These are phyloP conservation scores for Callinectes sapidus DNA, from an alignment of 2,888 invertebrate species.

Conservation along the genomic window DNA sequence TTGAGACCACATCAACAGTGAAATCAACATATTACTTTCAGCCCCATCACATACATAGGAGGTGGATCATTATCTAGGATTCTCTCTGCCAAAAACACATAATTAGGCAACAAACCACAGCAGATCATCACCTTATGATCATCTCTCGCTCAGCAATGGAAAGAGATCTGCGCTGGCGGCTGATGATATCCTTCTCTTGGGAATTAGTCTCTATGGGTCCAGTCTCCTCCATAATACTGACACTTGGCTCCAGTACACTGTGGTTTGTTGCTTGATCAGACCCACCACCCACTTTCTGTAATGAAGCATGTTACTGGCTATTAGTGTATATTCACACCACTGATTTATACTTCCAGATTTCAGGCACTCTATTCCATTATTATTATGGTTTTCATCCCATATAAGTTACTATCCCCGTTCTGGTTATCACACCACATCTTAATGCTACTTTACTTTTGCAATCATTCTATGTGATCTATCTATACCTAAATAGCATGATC, in stretches of 20 bases:
- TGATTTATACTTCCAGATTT: not conserved
- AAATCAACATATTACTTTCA: too few relatives aligned
- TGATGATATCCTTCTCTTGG: slow-evolving; percentile 65
- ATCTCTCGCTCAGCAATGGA: slow-evolving; percentile 72
- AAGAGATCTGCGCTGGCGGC: slow-evolving; percentile 66
- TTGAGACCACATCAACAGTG: not conserved
- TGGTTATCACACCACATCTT: too few relatives aligned
- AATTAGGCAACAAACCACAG: not conserved
- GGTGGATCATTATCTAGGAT: too few relatives aligned
- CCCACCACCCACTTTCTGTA: slow-evolving; percentile 50
- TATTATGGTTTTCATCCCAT: too few relatives aligned
- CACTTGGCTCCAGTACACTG: slow-evolving; percentile 67
- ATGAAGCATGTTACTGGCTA: not conserved
- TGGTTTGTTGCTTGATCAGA: slow-evolving; percentile 50
- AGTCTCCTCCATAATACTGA: slow-evolving; percentile 70
- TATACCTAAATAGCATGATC: not conserved
- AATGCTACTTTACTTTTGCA: too few relatives aligned
- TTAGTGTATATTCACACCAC: not conserved
- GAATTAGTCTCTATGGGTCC: slow-evolving; percentile 62
- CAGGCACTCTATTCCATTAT: not conserved
- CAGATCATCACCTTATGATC: slow-evolving; percentile 68
- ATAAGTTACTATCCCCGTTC: too few relatives aligned
- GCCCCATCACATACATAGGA: too few relatives aligned
- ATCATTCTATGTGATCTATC: too few relatives aligned
- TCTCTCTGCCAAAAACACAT: not conserved